Base-by-base conservation (phyloP, 2,888 invertebrate genomes). In the Eupithecia dodoneata region DNA sequence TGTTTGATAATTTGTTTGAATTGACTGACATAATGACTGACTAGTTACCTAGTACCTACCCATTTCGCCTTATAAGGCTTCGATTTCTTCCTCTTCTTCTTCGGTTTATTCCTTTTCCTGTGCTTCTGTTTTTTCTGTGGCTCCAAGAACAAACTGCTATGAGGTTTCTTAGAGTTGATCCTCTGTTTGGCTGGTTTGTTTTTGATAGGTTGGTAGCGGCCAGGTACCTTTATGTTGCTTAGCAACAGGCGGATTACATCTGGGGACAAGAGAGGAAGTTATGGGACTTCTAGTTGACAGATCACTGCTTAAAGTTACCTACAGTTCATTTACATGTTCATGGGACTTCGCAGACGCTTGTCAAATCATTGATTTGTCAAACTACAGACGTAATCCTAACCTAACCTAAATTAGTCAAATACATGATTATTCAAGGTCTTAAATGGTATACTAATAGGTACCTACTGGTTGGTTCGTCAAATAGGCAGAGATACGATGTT, bases 11-110 rank as follows among this genome's bases (percentile, higher is more conserved):
- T 30, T 30, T 30, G 30, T 30, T 30, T 30, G 30, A 30, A 30
- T 30, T 30, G 0, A 30, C 30, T n/a, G n/a, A n/a, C n/a, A n/a
- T n/a, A n/a, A n/a, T n/a, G n/a, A n/a, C n/a, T 30, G 30, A 30
- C 30, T 30, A 30, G 30, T 30, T 30, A 30, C 30, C 30, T 30
- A 1, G 30, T 30, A 30, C 30, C 30, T 72, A 82, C 78, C 80
- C 81, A 75, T 74, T 80, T 80, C 42, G 73, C 49, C 52, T 73
- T 79, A 65, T 75, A 77, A 12, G 79, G 74, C 59, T 77, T 76
- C 41, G 76, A 70, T 77, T 78, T 82, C 71, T 79, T 81, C 72
- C 66, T 80, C 47, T 76, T 77, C 41, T 78, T 81, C 52, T 78
- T 80, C 49, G 85, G 73, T 69, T 81, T 82, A 74, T 41, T 79